phyloP scores from a whole-genome alignment of 2,113 vertebrate genomes.

The Cynocephalus volans region DNA sequence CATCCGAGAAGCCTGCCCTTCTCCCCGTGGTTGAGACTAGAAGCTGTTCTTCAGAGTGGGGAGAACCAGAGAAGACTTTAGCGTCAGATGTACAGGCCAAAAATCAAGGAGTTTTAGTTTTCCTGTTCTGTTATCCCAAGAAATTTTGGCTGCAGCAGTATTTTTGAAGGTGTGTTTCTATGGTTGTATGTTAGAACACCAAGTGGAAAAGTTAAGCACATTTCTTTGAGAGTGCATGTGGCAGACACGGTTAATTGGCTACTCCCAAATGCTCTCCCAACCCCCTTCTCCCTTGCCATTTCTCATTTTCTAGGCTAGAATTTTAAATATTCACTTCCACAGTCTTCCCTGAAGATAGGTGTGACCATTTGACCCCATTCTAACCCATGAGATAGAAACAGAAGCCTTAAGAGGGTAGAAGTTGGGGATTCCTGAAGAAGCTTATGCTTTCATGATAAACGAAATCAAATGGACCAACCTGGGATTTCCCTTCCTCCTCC shows the following conservation, averaged over 20 bases:
- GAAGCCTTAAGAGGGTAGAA: not conserved
- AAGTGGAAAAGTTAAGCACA: not conserved
- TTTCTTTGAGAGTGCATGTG: not conserved
- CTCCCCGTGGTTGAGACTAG: not conserved
- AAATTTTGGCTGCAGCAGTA: not conserved
- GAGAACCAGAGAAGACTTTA: not conserved
- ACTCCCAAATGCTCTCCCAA: not conserved
- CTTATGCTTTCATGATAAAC: not conserved
- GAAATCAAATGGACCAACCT: not conserved
- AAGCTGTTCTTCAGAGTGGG: not conserved
- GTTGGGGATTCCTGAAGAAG: not conserved
- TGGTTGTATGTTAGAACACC: not conserved
- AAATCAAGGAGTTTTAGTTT: not conserved
- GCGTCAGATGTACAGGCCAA: not conserved
- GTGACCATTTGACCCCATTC: not conserved
- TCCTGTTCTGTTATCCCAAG: not conserved
- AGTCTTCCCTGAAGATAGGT: not conserved
- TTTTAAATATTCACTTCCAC: not conserved
- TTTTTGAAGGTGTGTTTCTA: not conserved
- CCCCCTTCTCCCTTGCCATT: not conserved
- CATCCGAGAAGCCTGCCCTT: not conserved
- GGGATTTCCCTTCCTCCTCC: not conserved
- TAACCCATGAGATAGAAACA: not conserved
- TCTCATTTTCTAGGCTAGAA: not conserved
- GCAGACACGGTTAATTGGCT: not conserved